Percentiles rank a stretch among this genome's conserved stretches.
These are phyloP conservation scores for Arothron firmamentum DNA, from an alignment of 2,113 vertebrate species.

Conservation along the genomic window DNA sequence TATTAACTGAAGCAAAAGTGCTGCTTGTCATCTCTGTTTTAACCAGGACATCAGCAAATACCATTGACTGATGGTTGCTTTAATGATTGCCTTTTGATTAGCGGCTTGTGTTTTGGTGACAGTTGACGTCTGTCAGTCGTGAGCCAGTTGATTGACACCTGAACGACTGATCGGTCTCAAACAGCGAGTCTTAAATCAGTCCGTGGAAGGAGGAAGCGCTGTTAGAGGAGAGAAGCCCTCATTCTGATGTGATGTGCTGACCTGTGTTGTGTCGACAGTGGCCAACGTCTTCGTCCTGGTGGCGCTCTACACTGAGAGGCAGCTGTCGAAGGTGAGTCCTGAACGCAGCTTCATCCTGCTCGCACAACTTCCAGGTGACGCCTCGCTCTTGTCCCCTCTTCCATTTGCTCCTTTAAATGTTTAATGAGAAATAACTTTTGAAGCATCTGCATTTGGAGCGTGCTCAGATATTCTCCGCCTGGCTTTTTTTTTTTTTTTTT, in stretches of 20 bases:
- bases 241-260: too few species aligned
- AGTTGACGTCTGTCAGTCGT: background rate
- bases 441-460: slow-evolving; percentile 41
- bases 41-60: background rate
- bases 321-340: slow-evolving; percentile 79
- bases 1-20: too few species aligned
- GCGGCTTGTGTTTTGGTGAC: background rate
- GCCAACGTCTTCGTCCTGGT: slow-evolving; percentile 80
- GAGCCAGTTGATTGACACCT: slow-evolving; percentile 32
- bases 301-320: slow-evolving; percentile 81
- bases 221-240: background rate
- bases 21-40: too few species aligned
- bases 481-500: slow-evolving; percentile 27
- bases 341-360: slow-evolving; percentile 8
- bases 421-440: slow-evolving; percentile 47
- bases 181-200: slow-evolving; percentile 22
- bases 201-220: background rate
- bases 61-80: background rate
- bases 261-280: slow-evolving; percentile 61
- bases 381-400: slow-evolving; percentile 29
- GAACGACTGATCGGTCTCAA: slow-evolving; percentile 30
- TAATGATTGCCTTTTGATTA: background rate
- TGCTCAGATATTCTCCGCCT: slow-evolving; percentile 25
- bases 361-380: slow-evolving; percentile 11
- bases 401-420: slow-evolving; percentile 30